Conservation (phyloP, 2,113 vertebrate genomes). For the Pterophyllum scalare region DNA sequence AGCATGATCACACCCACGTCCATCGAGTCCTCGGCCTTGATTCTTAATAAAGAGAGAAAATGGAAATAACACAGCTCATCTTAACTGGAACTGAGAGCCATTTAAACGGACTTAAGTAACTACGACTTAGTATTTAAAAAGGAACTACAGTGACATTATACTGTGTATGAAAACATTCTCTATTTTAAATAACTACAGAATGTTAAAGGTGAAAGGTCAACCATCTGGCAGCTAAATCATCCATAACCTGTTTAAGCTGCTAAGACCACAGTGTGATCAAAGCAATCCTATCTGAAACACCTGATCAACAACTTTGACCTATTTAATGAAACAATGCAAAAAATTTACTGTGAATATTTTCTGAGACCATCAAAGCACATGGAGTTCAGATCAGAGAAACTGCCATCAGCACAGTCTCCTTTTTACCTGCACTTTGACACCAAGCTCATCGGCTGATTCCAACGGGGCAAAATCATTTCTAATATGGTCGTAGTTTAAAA, state of each 20-base stretch:
- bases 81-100: fast-evolving
- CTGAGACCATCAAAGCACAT: no score
- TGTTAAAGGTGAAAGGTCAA: fast-evolving
- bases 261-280: not conserved
- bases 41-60: constrained; percentile 47
- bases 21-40: constrained; percentile 79
- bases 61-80: not conserved
- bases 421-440: no score
- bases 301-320: no score
- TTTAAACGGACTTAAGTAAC: fast-evolving
- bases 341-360: no score
- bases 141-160: not conserved
- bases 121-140: fast-evolving
- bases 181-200: not conserved
- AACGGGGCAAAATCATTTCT: no score
- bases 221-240: not conserved
- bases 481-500: no score
- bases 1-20: constrained; percentile 78
- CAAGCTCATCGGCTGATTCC: no score
- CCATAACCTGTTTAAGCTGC: not conserved
- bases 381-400: no score
- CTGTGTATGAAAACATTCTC: fast-evolving
- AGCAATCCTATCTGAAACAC: not conserved
- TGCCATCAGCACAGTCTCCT: no score
- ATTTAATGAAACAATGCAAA: no score